Conservation (phyloP, 1,140 invertebrate genomes). For the Drosophila sproati region DNA sequence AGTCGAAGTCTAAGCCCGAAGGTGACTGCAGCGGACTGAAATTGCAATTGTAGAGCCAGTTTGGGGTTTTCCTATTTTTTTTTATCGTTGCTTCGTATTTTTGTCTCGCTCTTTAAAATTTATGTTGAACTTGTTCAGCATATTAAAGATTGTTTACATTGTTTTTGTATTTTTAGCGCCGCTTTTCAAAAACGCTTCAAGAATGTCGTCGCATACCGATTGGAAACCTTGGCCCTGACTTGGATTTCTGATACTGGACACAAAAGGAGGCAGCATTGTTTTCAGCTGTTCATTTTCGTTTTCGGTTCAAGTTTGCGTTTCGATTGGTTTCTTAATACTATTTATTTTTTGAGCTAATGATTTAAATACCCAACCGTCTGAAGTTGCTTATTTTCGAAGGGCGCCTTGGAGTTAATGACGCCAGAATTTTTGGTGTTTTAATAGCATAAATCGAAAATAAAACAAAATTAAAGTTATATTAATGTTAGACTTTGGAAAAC, state of each 20-base stretch:
- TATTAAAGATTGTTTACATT: slow-evolving; percentile 40
- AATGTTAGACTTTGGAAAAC: no score
- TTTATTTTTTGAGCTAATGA: slow-evolving; percentile 12
- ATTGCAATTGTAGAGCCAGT: slow-evolving; percentile 24
- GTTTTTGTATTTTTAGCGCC: not conserved
- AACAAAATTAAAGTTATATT: no score
- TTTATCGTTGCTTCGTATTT: not conserved
- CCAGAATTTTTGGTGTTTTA: no score
- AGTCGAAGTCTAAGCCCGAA: slow-evolving; percentile 9
- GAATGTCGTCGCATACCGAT: slow-evolving; percentile 63
- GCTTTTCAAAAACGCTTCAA: slow-evolving; percentile 43
- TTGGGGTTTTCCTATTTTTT: slow-evolving; percentile 10
- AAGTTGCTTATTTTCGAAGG: not conserved
- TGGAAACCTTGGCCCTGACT: slow-evolving; percentile 68
- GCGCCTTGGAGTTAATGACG: no score
- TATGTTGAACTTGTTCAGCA: slow-evolving; percentile 19
- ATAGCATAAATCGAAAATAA: no score
- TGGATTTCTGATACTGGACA: slow-evolving; percentile 32
- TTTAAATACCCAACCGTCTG: not conserved
- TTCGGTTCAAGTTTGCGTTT: slow-evolving; percentile 18
- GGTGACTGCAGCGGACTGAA: slow-evolving; percentile 26
- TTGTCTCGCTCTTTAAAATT: slow-evolving; percentile 9
- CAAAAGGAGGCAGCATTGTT: slow-evolving; percentile 28
- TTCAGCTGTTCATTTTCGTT: no score
- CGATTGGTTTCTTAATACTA: slow-evolving; percentile 8